phyloP scores from a whole-genome alignment of 2,113 vertebrate genomes.

The Zootoca vivipara region DNA sequence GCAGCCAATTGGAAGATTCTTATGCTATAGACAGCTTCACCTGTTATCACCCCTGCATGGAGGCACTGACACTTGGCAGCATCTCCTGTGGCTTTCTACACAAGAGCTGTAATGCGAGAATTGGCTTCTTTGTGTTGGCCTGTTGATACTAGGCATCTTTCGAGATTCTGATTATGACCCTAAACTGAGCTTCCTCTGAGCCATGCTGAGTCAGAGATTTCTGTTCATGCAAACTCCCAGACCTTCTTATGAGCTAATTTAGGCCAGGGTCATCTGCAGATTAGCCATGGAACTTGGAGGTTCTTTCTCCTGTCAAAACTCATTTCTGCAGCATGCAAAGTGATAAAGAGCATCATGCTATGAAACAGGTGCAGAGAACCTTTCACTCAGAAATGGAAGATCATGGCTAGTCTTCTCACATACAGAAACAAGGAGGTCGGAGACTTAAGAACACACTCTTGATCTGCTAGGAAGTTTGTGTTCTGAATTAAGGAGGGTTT shows the following conservation, averaged over 20 bases:
- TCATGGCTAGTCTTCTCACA: background rate
- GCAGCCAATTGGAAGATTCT: background rate
- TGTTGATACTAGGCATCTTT: no score
- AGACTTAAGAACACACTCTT: no score
- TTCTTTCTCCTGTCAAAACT: background rate
- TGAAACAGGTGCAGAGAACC: background rate
- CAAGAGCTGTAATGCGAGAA: background rate
- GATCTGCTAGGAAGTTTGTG: no score
- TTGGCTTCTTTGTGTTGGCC: background rate
- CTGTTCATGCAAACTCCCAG: background rate
- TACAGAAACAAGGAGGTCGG: no score
- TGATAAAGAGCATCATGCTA: background rate
- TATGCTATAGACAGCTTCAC: background rate
- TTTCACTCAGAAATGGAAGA: background rate
- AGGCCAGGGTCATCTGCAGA: no score
- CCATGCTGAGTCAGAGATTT: background rate
- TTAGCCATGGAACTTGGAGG: background rate
- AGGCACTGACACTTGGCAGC: background rate
- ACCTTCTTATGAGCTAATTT: background rate
- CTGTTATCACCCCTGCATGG: background rate
- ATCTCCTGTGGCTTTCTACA: background rate
- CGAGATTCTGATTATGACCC: background rate
- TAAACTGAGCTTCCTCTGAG: background rate
- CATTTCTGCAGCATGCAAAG: background rate
- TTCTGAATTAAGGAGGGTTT: no score